These are phyloP conservation scores for Cuniculus paca DNA, from an alignment of 2,797 vertebrate species.

Conservation along the genomic window DNA sequence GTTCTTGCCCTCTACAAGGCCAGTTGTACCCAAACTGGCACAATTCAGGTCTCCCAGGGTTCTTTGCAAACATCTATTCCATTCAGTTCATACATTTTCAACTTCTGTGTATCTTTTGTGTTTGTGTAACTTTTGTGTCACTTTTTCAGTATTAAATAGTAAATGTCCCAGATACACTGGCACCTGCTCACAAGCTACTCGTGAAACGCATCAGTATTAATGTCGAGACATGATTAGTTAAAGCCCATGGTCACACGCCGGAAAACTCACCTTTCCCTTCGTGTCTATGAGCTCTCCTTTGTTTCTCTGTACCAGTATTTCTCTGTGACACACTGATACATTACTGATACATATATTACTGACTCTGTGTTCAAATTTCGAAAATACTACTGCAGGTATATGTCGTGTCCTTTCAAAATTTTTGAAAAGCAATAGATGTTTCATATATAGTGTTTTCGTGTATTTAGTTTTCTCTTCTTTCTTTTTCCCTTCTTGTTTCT, in stretches of 20 bases:
- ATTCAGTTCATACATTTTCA: conserved; percentile 18
- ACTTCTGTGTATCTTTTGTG: neutral
- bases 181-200: neutral
- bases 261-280: neutral
- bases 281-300: neutral
- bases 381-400: neutral
- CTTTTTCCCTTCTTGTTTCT: neutral
- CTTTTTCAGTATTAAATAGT: neutral
- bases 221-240: neutral
- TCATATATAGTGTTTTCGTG: neutral
- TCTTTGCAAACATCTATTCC: neutral
- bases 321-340: neutral
- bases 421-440: conserved; percentile 23
- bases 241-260: neutral
- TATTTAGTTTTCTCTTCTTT: neutral
- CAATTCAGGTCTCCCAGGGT: neutral
- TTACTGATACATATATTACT: neutral
- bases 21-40: neutral
- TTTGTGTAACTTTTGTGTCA: neutral
- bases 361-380: neutral
- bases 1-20: neutral
- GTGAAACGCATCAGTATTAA: neutral
- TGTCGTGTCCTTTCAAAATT: neutral
- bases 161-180: neutral
- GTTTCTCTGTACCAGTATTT: neutral